Evolutionary conservation across 2,113 vertebrate species (phyloP).

Genomic region (Collichthys lucidus): DNA sequence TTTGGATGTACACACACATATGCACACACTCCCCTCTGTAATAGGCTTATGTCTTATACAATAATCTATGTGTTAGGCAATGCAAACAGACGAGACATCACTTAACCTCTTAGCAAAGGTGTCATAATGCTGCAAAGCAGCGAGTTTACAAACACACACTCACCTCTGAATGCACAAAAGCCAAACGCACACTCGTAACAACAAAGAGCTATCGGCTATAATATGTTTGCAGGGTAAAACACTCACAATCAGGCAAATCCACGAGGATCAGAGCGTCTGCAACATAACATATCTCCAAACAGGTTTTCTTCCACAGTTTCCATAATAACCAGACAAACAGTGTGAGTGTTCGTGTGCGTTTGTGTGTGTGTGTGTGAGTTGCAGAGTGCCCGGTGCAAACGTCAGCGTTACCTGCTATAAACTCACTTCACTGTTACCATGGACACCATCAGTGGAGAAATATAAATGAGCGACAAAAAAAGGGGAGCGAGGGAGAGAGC

Average conservation of each 20-base stretch:
- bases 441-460: constrained; percentile 73
- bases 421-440: constrained; percentile 75
- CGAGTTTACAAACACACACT: constrained; percentile 32
- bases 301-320: constrained; percentile 9
- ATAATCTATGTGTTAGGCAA: constrained; percentile 69
- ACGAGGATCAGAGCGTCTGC: constrained; percentile 1
- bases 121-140: constrained; percentile 59
- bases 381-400: constrained; percentile 53
- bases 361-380: constrained; percentile 9
- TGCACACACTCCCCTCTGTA: constrained; percentile 49
- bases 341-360: constrained; percentile 12
- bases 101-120: constrained; percentile 66
- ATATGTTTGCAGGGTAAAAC: constrained; percentile 2
- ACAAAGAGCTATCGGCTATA: not conserved
- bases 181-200: not conserved
- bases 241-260: not conserved
- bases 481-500: constrained; percentile 12
- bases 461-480: constrained; percentile 71
- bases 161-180: constrained; percentile 11
- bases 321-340: not conserved
- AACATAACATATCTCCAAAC: not conserved
- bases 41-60: constrained; percentile 80
- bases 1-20: constrained; percentile 39
- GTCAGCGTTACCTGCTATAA: constrained; percentile 73
- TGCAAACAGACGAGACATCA: constrained; percentile 64